Conservation (phyloP, 2,797 vertebrate species). For the Tympanoctomys barrerae region DNA sequence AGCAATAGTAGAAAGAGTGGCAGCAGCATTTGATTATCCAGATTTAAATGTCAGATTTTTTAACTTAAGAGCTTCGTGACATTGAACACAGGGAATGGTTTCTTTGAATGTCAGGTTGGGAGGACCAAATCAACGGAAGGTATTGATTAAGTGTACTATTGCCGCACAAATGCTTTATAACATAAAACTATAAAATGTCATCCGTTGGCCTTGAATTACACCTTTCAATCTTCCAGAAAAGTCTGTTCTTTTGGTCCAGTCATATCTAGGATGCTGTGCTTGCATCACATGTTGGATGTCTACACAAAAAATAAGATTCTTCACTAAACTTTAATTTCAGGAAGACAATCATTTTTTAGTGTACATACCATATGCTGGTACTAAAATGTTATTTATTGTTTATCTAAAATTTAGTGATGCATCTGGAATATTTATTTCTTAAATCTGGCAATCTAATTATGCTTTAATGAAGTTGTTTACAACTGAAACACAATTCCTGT, state of each 20-base stretch:
- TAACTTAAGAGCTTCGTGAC: slow-evolving; percentile 43
- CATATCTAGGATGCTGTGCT: not conserved
- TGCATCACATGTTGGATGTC: not conserved
- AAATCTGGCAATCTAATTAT: slow-evolving; percentile 13
- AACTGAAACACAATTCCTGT: not conserved
- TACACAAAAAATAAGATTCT: not conserved
- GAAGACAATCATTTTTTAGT: not conserved
- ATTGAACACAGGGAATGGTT: not conserved
- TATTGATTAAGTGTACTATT: slow-evolving; percentile 16
- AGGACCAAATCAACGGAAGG: slow-evolving; percentile 48
- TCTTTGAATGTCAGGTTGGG: slow-evolving; percentile 41
- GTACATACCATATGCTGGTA: not conserved
- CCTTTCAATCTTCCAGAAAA: not conserved
- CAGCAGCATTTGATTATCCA: not conserved
- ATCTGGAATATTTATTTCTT: not conserved
- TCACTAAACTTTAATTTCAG: not conserved
- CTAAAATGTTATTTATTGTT: not conserved
- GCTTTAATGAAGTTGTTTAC: slow-evolving; percentile 32
- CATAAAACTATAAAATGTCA: slow-evolving; percentile 58
- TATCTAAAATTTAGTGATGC: not conserved
- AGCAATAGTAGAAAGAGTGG: not conserved
- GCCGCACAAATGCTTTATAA: not conserved
- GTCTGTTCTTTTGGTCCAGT: slow-evolving; percentile 12
- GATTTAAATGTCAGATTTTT: slow-evolving; percentile 31
- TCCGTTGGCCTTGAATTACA: slow-evolving; percentile 33